phyloP scores from a whole-genome alignment of 2,888 invertebrate genomes.

The Boloria selene region DNA sequence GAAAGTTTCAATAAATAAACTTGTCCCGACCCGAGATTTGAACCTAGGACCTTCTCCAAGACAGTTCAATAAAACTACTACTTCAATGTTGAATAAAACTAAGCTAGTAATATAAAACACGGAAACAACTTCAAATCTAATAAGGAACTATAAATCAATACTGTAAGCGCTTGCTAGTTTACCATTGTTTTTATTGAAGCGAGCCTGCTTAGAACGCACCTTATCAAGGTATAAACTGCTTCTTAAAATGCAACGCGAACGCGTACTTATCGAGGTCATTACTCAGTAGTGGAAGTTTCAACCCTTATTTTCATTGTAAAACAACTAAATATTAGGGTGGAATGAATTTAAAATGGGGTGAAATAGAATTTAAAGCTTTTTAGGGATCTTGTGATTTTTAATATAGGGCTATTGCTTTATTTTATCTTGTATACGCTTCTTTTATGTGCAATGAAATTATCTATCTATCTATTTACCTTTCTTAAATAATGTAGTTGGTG shows the following conservation, averaged over 20 bases:
- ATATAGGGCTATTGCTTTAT: not conserved
- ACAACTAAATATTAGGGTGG: not conserved
- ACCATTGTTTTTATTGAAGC: conserved; percentile 43
- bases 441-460: too few relatives aligned
- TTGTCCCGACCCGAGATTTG: too few relatives aligned
- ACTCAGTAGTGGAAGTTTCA: conserved; percentile 6
- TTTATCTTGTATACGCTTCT: not conserved
- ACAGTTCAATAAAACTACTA: not conserved
- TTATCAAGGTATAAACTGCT: conserved; percentile 43
- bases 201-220: conserved; percentile 33
- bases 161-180: conserved; percentile 40
- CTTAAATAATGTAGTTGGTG: too few relatives aligned
- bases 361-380: too few relatives aligned
- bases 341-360: not conserved
- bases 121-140: conserved; percentile 29
- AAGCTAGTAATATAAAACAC: conserved; percentile 2
- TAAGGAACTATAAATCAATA: conserved; percentile 43
- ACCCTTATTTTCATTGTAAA: conserved; percentile 3
- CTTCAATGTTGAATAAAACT: not conserved
- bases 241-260: conserved; percentile 32
- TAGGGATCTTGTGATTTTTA: too few relatives aligned
- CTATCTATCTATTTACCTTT: too few relatives aligned
- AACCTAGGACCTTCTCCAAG: too few relatives aligned
- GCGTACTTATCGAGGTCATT: conserved; percentile 24
- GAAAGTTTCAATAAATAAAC: too few relatives aligned